These are phyloP conservation scores for Leptarthrus brevirostris DNA, from an alignment of 2,888 invertebrate genomes.

Conservation along the genomic window DNA sequence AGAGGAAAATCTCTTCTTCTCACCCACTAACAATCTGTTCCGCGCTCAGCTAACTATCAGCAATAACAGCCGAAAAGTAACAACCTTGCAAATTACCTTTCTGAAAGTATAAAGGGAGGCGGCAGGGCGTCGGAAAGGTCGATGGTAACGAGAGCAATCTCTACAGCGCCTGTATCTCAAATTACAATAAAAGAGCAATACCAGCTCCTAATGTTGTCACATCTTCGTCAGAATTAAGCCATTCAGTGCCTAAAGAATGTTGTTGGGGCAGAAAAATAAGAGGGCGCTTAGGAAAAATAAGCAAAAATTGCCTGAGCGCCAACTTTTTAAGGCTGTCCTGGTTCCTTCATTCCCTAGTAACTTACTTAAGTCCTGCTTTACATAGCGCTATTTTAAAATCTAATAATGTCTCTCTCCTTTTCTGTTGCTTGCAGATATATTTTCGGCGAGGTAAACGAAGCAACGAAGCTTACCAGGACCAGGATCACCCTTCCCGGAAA, in stretches of 20 bases:
- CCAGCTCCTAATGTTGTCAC: conserved; percentile 47
- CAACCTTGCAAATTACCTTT: conserved; percentile 49
- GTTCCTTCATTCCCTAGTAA: conserved; percentile 40
- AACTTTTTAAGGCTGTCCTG: conserved; percentile 42
- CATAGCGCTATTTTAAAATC: conserved; percentile 46
- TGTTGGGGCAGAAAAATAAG: conserved; percentile 8
- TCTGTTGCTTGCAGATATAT: conserved; percentile 41
- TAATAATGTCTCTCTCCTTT: conserved; percentile 42
- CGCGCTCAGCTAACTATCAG: conserved; percentile 34
- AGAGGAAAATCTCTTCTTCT: conserved; percentile 31
- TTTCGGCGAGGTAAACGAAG: conserved; percentile 31
- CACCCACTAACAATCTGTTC: conserved; percentile 46
- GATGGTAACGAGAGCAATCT: conserved; percentile 35
- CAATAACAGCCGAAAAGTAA: conserved; percentile 38
- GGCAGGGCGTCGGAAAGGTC: conserved; percentile 14
- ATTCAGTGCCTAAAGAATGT: conserved; percentile 30
- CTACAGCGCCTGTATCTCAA: conserved; percentile 42
- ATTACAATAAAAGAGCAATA: conserved; percentile 50
- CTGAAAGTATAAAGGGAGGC: conserved; percentile 21
- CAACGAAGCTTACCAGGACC: not conserved
- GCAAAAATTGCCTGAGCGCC: conserved; percentile 45
- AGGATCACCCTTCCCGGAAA: not conserved
- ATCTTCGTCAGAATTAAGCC: conserved; percentile 51
- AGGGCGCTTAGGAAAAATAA: conserved; percentile 43
- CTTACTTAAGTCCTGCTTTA: conserved; percentile 44